Evolutionary conservation across 2,113 vertebrate species (phyloP), one percentile per base, ranked within the genome.

Genomic region (Limanda limanda): DNA sequence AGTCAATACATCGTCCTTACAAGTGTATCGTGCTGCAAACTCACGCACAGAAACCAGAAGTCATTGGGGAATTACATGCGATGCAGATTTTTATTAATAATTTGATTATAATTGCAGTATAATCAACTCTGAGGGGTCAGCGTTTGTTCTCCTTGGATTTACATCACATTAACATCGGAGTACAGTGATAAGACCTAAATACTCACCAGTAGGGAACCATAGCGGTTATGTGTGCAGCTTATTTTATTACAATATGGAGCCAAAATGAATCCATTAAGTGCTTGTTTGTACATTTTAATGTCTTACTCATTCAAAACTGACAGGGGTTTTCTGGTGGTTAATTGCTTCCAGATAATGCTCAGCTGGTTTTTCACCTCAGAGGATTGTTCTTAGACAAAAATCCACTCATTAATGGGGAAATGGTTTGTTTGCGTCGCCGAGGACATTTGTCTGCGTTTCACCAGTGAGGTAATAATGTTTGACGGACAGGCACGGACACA

Each of bases 391-490:
- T 7, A 31, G 63, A 54, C 21, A 64, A 69, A 68, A 64, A 66
- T 54, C n/a, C 23, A 17, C 56, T 25, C 15, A 37, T 35, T 21
- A 59, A 35, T 2, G 77, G 31, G 51, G 18, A 77, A 24, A 62
- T 10, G 7, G 3, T 77, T 63, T 48, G 56, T 25, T 35, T 23
- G 24, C 67, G 67, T 31, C 15, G 11, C 23, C 25, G 7, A 60
- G 25, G 18, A 14, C 58, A 68, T 84, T 86, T 76, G 74, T 88
- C 63, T 80, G 24, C 24, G 55, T 71, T 82, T 85, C 67, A 65
- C 25, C 58, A 20, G 56, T 60, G 65, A 82, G 42, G 59, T 85
- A 71, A 83, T 81, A 61, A 63, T 57, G 73, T 87, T 77, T 84
- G 87, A 88, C 87, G 69, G 70, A 18, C 58, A 61, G 76, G 68